Conservation (phyloP, 1,140 invertebrate genomes). For the Diorhabda elongata region DNA sequence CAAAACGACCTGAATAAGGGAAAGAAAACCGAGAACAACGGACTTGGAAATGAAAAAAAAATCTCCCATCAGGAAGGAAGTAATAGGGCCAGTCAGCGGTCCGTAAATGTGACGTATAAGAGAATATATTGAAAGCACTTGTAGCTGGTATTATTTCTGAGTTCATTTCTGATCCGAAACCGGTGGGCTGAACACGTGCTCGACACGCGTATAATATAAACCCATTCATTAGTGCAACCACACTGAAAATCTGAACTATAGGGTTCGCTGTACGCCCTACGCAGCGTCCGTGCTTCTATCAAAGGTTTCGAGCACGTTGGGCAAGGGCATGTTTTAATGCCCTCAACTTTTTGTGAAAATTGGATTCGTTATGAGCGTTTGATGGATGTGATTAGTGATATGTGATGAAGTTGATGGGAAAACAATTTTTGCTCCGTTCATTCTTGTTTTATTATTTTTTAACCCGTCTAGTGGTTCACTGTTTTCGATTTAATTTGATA, state of each 20-base stretch:
- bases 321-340: slow-evolving; percentile 25
- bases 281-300: slow-evolving; percentile 21
- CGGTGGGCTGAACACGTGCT: slow-evolving; percentile 41
- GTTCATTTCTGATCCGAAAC: slow-evolving; percentile 42
- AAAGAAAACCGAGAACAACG: no score
- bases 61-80: slow-evolving; percentile 18
- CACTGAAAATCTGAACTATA: slow-evolving; percentile 42
- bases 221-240: slow-evolving; percentile 33
- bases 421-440: slow-evolving; percentile 5
- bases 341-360: slow-evolving; percentile 26
- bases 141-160: slow-evolving; percentile 43
- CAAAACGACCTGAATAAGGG: no score
- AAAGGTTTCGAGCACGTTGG: slow-evolving; percentile 18
- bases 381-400: slow-evolving; percentile 19
- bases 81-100: slow-evolving; percentile 19
- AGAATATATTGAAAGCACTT: slow-evolving; percentile 35
- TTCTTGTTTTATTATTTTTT: not conserved
- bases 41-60: not conserved
- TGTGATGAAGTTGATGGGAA: slow-evolving; percentile 12
- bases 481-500: no score
- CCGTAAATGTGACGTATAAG: slow-evolving; percentile 24
- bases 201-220: slow-evolving; percentile 37
- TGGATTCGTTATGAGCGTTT: slow-evolving; percentile 34
- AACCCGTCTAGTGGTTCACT: no score
- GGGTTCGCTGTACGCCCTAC: slow-evolving; percentile 22